These are phyloP conservation scores for Barbus barbus DNA, from an alignment of 2,113 vertebrate species.

Conservation along the genomic window DNA sequence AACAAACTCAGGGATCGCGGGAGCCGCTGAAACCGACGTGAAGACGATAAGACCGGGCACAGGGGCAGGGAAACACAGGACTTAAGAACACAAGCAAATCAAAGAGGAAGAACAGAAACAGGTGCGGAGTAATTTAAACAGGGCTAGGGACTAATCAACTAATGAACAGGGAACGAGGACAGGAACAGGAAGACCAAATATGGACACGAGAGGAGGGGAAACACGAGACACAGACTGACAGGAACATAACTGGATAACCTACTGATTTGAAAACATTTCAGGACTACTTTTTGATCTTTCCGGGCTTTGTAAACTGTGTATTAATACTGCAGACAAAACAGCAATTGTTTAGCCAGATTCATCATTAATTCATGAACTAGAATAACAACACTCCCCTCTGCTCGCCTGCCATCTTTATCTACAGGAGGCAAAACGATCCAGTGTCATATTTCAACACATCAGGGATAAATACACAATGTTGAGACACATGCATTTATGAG, in stretches of 20 bases:
- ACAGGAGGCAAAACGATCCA: constrained; percentile 12
- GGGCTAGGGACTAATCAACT: too few relatives aligned
- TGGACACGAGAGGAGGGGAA: too few relatives aligned
- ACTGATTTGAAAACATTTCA: not conserved
- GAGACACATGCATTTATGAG: not conserved
- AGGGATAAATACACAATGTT: not conserved
- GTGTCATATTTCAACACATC: not conserved
- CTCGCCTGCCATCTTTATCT: not conserved
- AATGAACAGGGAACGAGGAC: too few relatives aligned
- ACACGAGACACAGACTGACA: too few relatives aligned
- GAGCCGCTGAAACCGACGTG: too few relatives aligned
- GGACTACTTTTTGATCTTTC: not conserved
- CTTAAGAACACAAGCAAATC: too few relatives aligned
- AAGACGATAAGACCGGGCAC: too few relatives aligned
- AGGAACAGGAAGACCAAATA: too few relatives aligned
- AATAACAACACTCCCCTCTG: constrained; percentile 4
- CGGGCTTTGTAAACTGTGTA: not conserved
- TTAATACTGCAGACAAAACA: not conserved
- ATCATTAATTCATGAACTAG: constrained; percentile 36
- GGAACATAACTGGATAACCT: not conserved
- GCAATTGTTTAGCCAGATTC: not conserved
- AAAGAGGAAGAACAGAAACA: too few relatives aligned
- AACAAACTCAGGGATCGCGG: too few relatives aligned
- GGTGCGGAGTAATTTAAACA: too few relatives aligned
- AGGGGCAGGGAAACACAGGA: too few relatives aligned